Percentiles rank a stretch among this genome's conserved stretches.
Conservation (phyloP, 2,888 invertebrate species). For the Amblyteles armatorius region DNA sequence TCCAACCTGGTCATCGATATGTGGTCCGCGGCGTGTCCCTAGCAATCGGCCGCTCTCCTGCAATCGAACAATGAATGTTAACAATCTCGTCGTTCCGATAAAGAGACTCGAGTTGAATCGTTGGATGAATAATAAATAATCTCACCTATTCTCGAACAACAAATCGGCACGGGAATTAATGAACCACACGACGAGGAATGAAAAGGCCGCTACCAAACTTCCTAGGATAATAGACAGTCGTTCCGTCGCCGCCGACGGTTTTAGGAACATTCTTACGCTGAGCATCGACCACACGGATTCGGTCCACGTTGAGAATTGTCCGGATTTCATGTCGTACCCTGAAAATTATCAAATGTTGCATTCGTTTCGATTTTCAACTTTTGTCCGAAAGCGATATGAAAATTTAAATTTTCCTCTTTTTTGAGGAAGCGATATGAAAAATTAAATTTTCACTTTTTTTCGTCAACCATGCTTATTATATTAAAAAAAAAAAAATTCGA, state of each 20-base stretch:
- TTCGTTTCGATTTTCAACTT: background rate
- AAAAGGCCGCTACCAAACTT: slow-evolving; percentile 84
- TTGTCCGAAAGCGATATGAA: too few species aligned
- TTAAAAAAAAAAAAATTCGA: background rate
- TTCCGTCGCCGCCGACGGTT: slow-evolving; percentile 88
- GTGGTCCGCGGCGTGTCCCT: slow-evolving; percentile 82
- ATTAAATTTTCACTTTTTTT: background rate
- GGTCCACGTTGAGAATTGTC: slow-evolving; percentile 94
- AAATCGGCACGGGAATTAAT: slow-evolving; percentile 85
- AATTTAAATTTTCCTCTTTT: too few species aligned
- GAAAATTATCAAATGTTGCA: slow-evolving; percentile 68
- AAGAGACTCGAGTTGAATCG: background rate
- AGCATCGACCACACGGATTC: slow-evolving; percentile 94
- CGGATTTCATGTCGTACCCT: slow-evolving; percentile 92
- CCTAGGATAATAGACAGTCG: slow-evolving; percentile 86
- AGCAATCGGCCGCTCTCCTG: slow-evolving; percentile 77
- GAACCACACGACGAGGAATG: slow-evolving; percentile 86
- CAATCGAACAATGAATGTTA: slow-evolving; percentile 59
- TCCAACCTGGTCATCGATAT: slow-evolving; percentile 80
- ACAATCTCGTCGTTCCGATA: slow-evolving; percentile 1
- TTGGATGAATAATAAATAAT: slow-evolving; percentile 17
- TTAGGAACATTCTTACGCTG: slow-evolving; percentile 91
- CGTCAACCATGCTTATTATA: background rate
- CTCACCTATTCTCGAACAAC: slow-evolving; percentile 83
- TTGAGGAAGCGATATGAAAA: too few species aligned